A percentile compares a stretch with the other conserved stretches of the same genome.
Conservation (phyloP, 2,797 vertebrate species). For the Paramormyrops hopkinsi region DNA sequence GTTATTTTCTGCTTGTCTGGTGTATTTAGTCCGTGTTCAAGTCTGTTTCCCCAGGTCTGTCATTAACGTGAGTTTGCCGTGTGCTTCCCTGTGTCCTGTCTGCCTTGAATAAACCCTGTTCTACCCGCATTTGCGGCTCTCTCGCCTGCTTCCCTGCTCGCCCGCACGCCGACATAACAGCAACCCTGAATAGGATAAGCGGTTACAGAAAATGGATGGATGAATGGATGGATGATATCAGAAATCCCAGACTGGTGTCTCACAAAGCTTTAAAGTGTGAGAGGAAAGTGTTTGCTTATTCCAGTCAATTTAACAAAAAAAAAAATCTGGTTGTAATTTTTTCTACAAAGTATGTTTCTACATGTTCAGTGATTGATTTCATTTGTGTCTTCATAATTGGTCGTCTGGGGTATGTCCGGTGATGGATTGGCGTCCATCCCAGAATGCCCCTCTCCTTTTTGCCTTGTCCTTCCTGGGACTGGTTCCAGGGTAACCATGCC, state of each 20-base stretch:
- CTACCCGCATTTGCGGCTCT: too few relatives aligned
- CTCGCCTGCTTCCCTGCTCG: too few relatives aligned
- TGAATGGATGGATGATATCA: not conserved
- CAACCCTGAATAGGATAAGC: not conserved
- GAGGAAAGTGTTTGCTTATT: not conserved
- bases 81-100: too few relatives aligned
- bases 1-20: too few relatives aligned
- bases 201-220: not conserved
- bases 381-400: not conserved
- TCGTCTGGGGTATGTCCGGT: not conserved
- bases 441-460: not conserved
- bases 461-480: not conserved
- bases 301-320: not conserved
- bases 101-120: too few relatives aligned
- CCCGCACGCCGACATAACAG: too few relatives aligned
- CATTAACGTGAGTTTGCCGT: too few relatives aligned
- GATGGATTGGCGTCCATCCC: not conserved
- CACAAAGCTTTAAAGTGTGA: not conserved
- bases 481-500: not conserved
- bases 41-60: too few relatives aligned
- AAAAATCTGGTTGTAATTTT: not conserved
- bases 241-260: not conserved
- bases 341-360: not conserved
- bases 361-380: not conserved
- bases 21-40: too few relatives aligned